Evolutionary conservation across 2,113 vertebrate genomes (phyloP).

Genomic region (Tamias sibiricus): DNA sequence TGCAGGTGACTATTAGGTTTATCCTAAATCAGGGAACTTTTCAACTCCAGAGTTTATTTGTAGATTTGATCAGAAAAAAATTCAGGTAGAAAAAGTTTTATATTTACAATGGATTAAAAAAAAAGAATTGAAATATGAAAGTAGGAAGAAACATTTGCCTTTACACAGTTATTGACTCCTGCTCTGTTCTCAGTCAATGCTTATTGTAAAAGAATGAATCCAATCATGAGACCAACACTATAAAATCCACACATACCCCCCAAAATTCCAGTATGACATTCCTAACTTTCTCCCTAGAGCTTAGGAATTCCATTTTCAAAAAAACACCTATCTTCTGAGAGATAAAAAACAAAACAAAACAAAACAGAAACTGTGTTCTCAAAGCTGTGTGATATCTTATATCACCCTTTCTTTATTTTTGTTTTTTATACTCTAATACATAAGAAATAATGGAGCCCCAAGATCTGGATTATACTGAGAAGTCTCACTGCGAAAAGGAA

Average conservation of each 20-base stretch:
- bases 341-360: too few species aligned
- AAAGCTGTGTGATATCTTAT: not conserved
- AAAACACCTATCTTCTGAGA: not conserved
- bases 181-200: not conserved
- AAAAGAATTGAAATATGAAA: not conserved
- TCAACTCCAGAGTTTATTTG: not conserved
- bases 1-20: not conserved
- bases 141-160: not conserved
- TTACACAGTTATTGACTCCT: not conserved
- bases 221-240: not conserved
- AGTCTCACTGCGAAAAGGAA: not conserved
- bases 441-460: not conserved
- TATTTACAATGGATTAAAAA: too few species aligned
- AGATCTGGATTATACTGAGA: not conserved
- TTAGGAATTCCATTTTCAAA: not conserved
- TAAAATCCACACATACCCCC: too few species aligned
- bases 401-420: not conserved
- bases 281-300: not conserved
- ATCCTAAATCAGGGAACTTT: not conserved
- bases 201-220: not conserved
- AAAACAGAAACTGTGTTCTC: too few species aligned
- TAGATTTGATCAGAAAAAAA: not conserved
- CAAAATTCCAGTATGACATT: not conserved
- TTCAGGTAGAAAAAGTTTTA: conserved; percentile 4
- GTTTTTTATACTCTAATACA: not conserved